phyloP scores from a whole-genome alignment of 2,113 vertebrate species.

The Archocentrus centrarchus region DNA sequence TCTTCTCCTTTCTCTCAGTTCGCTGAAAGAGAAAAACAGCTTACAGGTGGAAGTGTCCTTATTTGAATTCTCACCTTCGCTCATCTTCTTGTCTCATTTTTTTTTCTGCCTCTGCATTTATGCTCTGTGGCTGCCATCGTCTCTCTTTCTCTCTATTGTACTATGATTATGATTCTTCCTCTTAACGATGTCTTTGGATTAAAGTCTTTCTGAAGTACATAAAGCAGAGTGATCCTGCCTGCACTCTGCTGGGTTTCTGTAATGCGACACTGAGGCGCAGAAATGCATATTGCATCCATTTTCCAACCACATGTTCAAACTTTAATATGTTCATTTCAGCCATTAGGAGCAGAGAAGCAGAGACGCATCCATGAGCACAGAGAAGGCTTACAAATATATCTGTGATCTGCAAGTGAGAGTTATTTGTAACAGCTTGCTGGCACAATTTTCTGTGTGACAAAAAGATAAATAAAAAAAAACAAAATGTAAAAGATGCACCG shows the following conservation, averaged over 20 bases:
- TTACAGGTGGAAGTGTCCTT: constrained; percentile 7
- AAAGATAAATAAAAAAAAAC: no score
- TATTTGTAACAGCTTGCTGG: neutral
- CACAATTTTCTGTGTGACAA: no score
- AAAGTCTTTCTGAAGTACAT: neutral
- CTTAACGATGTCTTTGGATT: constrained; percentile 18
- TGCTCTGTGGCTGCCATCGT: neutral
- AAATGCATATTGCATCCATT: neutral
- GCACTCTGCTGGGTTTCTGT: neutral
- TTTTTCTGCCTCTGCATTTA: neutral
- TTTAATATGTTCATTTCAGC: neutral
- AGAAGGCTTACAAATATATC: neutral
- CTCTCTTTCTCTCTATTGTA: neutral
- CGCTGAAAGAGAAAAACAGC: neutral
- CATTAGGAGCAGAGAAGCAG: neutral
- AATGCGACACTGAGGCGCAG: neutral
- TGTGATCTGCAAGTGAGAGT: neutral
- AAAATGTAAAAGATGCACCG: no score
- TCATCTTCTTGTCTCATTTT: neutral
- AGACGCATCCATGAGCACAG: no score
- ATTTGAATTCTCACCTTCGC: constrained; percentile 31
- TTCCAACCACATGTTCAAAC: neutral
- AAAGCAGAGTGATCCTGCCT: neutral
- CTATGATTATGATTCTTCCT: constrained; percentile 21
- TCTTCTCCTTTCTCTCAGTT: neutral